Evolutionary conservation across 2,113 vertebrate species (phyloP).

Genomic region (Myxocyprinus asiaticus): DNA sequence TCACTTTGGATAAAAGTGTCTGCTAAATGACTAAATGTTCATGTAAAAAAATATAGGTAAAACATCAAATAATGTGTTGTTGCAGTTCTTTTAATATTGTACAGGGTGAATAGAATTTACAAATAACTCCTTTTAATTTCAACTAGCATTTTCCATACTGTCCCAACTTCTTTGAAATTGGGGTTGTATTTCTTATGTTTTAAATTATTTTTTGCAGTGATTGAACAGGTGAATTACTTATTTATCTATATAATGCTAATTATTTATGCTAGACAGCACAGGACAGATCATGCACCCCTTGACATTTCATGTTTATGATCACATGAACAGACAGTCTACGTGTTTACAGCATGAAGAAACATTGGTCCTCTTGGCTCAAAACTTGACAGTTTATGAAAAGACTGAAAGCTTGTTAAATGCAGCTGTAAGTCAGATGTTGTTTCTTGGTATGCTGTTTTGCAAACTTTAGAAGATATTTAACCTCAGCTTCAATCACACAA

Average conservation of each 20-base stretch:
- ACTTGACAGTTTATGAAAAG: constrained; percentile 5
- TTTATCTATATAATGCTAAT: not conserved
- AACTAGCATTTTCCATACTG: too few species aligned
- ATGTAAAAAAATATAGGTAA: too few species aligned
- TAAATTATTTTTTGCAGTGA: too few species aligned
- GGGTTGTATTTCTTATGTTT: too few species aligned
- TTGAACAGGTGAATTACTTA: not conserved
- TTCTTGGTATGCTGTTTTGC: constrained; percentile 9
- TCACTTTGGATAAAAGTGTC: too few species aligned
- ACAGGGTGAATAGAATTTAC: too few species aligned
- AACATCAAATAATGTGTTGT: too few species aligned
- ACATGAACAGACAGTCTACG: not conserved
- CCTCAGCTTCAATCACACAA: not conserved
- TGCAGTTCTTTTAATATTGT: too few species aligned
- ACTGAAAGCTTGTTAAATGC: constrained; percentile 15
- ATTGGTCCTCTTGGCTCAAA: not conserved
- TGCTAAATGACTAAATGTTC: too few species aligned
- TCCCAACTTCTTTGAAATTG: too few species aligned
- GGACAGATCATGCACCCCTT: not conserved
- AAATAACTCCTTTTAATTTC: too few species aligned
- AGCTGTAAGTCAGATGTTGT: constrained; percentile 29
- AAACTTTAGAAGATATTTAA: constrained; percentile 3
- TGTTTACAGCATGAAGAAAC: too few species aligned
- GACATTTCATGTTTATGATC: not conserved
- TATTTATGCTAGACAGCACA: not conserved